Base-by-base conservation (phyloP, 1,140 invertebrate genomes). In the Drosophila equinoxialis region DNA sequence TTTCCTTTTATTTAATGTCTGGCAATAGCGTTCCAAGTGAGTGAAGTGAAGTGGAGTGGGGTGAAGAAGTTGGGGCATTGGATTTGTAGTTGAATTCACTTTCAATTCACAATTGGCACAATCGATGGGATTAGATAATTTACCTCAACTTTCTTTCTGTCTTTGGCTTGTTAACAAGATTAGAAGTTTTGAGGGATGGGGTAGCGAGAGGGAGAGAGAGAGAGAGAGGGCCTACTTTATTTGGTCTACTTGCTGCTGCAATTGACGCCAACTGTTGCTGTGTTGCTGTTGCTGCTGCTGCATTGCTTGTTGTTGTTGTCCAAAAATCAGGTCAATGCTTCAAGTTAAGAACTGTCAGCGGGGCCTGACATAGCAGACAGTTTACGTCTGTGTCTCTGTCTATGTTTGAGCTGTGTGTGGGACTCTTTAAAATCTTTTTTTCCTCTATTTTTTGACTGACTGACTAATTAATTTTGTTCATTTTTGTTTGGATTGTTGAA, bases 241-340 rank as follows among this genome's bases (percentile, higher is more conserved):
- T 45, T 14, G n/a, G 14, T 14, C 45, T 17, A 48, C 5, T 17
- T 20, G 65, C 55, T 59, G 20, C 17, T 20, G 55, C n/a, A 67
- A 23, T 8, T 10, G 2, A 39, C 17, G 45, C 45, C 65, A 60
- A 48, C 59, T 39, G 68, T 58, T 37, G 79, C 51, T 64, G 17
- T 37, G 79, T 51, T 64, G 68, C 67, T 37, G 79, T 51, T 64
- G 68, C 67, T 84, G 81, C 76, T 83, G 64, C 73, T 61, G 72
- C 65, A 83, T 54, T 80, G 64, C 58, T 35, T 20, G 65, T 39
- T 72, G 76, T 11, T 51, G 65, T 26, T 63, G 68, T 77, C 39
- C 59, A 58, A 14, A 85, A 86, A 86, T 86, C 76, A 76, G 82
- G 82, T 74, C 82, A 87, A 87, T 86, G 83, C 76, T 82, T 82